These are phyloP conservation scores for Leptobrachium leishanense DNA, from an alignment of 2,113 vertebrate species.

Conservation along the genomic window DNA sequence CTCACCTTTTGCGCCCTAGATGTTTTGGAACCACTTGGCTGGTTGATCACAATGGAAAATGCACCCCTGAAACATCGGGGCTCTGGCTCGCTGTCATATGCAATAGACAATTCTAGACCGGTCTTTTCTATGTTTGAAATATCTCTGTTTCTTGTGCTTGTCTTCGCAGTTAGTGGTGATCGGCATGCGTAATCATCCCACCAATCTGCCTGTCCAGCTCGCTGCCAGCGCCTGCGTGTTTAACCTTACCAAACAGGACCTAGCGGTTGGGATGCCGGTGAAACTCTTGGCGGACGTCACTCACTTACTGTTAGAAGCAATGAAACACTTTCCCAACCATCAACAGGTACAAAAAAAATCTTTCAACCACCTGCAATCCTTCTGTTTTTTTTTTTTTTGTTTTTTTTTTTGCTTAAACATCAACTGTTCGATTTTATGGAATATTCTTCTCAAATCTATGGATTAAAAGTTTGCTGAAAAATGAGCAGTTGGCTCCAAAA, in stretches of 20 bases:
- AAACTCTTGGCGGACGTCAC: slow-evolving; percentile 87
- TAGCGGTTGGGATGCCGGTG: slow-evolving; percentile 92
- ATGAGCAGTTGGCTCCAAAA: too few species aligned
- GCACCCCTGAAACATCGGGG: too few species aligned
- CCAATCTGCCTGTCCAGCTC: slow-evolving; percentile 93
- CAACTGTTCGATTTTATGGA: too few species aligned
- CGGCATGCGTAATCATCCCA: slow-evolving; percentile 96
- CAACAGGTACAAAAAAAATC: slow-evolving; percentile 73
- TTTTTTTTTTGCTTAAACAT: too few species aligned
- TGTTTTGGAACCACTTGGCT: too few species aligned
- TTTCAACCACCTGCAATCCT: background rate
- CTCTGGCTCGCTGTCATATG: too few species aligned
- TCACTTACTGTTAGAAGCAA: slow-evolving; percentile 91
- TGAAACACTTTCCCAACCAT: slow-evolving; percentile 97
- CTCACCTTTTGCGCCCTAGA: too few species aligned
- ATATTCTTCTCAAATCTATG: too few species aligned
- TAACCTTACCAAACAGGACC: slow-evolving; percentile 96
- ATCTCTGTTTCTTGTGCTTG: slow-evolving; percentile 26
- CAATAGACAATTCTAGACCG: too few species aligned
- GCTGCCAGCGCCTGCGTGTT: slow-evolving; percentile 97
- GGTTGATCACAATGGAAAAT: too few species aligned
- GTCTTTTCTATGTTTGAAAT: background rate
- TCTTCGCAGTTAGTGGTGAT: slow-evolving; percentile 85
- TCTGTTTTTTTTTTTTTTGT: too few species aligned
- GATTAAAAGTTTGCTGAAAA: too few species aligned